These are phyloP conservation scores for Pomacea maculata DNA, from an alignment of 1,140 invertebrate genomes.

Conservation along the genomic window DNA sequence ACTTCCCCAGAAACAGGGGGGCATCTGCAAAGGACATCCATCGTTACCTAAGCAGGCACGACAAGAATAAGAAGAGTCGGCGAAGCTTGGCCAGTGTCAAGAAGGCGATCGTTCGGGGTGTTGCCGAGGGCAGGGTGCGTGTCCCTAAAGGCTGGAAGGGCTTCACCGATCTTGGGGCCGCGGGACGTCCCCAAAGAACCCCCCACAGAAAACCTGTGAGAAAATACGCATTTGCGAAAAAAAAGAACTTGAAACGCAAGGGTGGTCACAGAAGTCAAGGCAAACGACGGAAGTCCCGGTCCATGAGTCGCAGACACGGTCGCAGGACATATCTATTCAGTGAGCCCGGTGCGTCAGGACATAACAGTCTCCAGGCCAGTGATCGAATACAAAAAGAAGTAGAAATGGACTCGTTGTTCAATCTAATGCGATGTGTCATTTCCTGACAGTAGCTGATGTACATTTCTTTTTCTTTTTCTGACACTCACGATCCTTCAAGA, in stretches of 20 bases:
- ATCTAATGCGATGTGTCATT: not conserved
- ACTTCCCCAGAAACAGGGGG: too few relatives aligned
- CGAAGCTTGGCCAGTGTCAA: slow-evolving; percentile 1
- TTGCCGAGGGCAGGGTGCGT: not conserved
- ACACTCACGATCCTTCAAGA: not conserved
- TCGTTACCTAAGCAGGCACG: not conserved
- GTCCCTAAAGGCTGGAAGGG: not conserved
- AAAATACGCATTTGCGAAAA: not conserved
- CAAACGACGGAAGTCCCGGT: not conserved
- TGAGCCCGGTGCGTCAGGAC: not conserved
- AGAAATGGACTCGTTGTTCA: not conserved
- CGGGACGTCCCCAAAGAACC: too few relatives aligned
- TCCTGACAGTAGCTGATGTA: not conserved
- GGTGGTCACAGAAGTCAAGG: not conserved
- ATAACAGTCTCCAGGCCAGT: not conserved
- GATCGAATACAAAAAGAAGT: not conserved
- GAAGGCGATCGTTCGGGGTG: not conserved
- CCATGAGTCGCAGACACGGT: not conserved
- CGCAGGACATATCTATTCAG: not conserved
- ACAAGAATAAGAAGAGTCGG: not conserved
- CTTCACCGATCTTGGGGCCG: not conserved
- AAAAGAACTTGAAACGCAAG: not conserved
- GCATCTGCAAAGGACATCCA: not conserved
- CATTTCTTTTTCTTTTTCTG: slow-evolving; percentile 1
- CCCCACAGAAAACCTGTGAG: not conserved